Percentiles rank a stretch among this genome's conserved stretches.
These are phyloP conservation scores for Anarhynchus alexandrinus DNA, from an alignment of 2,113 vertebrate genomes.

Conservation along the genomic window DNA sequence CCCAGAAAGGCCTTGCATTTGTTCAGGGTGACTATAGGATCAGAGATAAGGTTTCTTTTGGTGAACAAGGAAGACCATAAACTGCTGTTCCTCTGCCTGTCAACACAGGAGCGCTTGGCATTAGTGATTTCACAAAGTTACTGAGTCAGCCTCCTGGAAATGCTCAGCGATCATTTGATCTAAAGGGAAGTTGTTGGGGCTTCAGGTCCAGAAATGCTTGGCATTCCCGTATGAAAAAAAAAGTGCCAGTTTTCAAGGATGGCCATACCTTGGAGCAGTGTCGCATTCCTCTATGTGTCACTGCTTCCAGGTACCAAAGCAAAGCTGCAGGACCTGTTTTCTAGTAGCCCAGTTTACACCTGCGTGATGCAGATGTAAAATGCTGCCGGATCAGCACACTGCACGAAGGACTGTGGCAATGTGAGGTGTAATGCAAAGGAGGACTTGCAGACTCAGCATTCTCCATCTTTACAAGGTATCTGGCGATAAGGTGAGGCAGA, in stretches of 20 bases:
- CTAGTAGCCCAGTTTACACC: background rate
- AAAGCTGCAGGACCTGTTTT: background rate
- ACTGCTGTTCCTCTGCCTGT: constrained; percentile 3
- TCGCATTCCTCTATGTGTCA: background rate
- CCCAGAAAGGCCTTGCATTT: constrained; percentile 9
- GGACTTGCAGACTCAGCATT: background rate
- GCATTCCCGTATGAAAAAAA: background rate
- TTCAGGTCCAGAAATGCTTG: background rate
- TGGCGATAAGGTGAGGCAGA: background rate
- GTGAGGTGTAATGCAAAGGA: background rate
- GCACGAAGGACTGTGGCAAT: background rate
- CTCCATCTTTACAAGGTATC: background rate
- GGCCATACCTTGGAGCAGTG: background rate
- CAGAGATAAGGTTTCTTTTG: constrained; percentile 56
- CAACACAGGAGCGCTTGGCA: background rate
- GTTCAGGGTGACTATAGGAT: background rate
- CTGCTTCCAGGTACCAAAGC: background rate
- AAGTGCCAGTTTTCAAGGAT: background rate
- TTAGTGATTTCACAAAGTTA: background rate
- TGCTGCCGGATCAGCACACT: background rate
- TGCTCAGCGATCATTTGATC: constrained; percentile 27
- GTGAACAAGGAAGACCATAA: constrained; percentile 53
- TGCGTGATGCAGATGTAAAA: background rate
- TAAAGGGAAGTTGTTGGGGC: background rate
- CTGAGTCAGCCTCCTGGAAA: constrained; percentile 34